These are phyloP conservation scores for Tetheella fluctuosa DNA, from an alignment of 2,888 invertebrate genomes.

Conservation along the genomic window DNA sequence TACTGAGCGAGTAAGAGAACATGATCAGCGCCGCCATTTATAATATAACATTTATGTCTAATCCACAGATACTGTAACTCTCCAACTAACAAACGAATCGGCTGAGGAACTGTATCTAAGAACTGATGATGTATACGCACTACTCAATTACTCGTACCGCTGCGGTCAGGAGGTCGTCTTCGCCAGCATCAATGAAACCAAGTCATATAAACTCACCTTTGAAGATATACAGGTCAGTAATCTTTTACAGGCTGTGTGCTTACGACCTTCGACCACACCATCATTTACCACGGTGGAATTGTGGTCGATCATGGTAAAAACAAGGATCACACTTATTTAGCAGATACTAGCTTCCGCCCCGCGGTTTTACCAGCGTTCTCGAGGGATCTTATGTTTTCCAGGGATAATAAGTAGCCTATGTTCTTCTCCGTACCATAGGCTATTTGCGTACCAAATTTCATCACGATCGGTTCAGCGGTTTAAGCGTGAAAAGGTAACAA, in stretches of 20 bases:
- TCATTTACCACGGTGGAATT: too few relatives aligned
- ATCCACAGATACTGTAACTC: conserved; percentile 48
- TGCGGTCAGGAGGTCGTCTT: conserved; percentile 65
- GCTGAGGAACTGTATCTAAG: conserved; percentile 36
- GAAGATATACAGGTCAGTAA: conserved; percentile 66
- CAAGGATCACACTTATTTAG: not conserved
- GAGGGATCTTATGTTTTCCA: too few relatives aligned
- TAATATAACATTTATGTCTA: conserved; percentile 20
- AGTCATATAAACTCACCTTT: conserved; percentile 47
- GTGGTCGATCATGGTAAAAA: not conserved
- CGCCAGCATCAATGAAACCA: conserved; percentile 44
- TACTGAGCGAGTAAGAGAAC: too few relatives aligned
- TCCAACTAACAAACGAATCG: conserved; percentile 25
- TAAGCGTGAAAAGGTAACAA: too few relatives aligned
- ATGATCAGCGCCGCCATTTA: not conserved
- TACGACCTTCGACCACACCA: too few relatives aligned
- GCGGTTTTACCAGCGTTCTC: too few relatives aligned
- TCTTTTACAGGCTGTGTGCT: too few relatives aligned
- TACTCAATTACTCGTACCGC: conserved; percentile 79
- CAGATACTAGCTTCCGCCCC: too few relatives aligned
- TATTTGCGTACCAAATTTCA: too few relatives aligned
- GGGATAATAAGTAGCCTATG: too few relatives aligned
- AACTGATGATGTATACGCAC: conserved; percentile 61
- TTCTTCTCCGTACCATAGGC: too few relatives aligned
- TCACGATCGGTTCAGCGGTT: too few relatives aligned